These are phyloP conservation scores for Andrena bucephala DNA, from an alignment of 2,888 invertebrate species.

Conservation along the genomic window DNA sequence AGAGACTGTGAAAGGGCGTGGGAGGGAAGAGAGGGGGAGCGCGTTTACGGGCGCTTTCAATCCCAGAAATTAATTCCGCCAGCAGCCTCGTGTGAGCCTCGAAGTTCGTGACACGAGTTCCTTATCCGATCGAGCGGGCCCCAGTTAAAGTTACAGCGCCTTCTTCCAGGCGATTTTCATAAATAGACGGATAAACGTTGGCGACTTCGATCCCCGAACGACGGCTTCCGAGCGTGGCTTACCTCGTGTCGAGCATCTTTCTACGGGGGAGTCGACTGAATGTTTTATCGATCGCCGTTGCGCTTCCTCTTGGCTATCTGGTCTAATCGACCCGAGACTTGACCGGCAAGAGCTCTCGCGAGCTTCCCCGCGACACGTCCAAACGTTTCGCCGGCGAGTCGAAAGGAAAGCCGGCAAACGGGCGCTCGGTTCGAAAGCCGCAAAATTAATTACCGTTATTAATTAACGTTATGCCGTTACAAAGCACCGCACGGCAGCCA, in stretches of 20 bases:
- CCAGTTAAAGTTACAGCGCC: background rate
- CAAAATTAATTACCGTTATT: constrained; percentile 67
- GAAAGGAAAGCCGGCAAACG: background rate
- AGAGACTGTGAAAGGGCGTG: background rate
- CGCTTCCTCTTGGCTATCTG: too few relatives aligned
- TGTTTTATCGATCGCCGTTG: background rate
- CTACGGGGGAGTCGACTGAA: background rate
- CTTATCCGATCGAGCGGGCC: constrained; percentile 36
- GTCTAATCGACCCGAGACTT: background rate
- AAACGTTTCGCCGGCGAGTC: background rate
- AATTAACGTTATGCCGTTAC: constrained; percentile 63
- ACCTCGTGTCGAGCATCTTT: background rate
- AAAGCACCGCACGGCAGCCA: constrained; percentile 46
- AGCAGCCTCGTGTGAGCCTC: constrained; percentile 22
- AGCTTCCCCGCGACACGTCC: background rate
- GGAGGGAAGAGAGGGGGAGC: background rate
- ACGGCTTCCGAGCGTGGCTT: background rate
- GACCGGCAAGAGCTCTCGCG: background rate
- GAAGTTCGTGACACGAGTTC: constrained; percentile 43
- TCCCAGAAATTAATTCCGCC: constrained; percentile 51
- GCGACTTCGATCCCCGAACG: background rate
- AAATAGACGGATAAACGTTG: constrained; percentile 10
- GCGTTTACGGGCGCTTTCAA: constrained; percentile 43
- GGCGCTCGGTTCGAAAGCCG: constrained; percentile 16
- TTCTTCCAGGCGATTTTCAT: constrained; percentile 6